phyloP scores from a whole-genome alignment of 2,888 invertebrate species.

The Silvanus unidentatus region DNA sequence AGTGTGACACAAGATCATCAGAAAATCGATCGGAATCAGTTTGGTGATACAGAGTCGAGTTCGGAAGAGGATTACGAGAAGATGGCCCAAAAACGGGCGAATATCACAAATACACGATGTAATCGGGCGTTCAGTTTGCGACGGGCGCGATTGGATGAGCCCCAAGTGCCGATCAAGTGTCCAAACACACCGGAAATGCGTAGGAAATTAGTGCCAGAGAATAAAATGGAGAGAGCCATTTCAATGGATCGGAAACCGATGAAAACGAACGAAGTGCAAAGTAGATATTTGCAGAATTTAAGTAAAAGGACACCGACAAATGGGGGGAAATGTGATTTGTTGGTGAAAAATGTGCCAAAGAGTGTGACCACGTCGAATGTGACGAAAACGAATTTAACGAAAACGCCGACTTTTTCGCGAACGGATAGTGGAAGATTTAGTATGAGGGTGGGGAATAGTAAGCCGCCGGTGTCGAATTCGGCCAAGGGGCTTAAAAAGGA shows the following conservation, averaged over 20 bases:
- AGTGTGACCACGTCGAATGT: slow-evolving; percentile 41
- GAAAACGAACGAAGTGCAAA: slow-evolving; percentile 41
- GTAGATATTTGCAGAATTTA: slow-evolving; percentile 41
- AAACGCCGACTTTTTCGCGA: slow-evolving; percentile 49
- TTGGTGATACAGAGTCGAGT: slow-evolving; percentile 47
- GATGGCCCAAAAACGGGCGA: slow-evolving; percentile 38
- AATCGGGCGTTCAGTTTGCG: slow-evolving; percentile 71
- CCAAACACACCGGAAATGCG: slow-evolving; percentile 60
- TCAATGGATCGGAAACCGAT: slow-evolving; percentile 43
- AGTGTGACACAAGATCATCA: slow-evolving; percentile 34
- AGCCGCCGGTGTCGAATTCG: slow-evolving; percentile 40
- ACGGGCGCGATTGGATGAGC: slow-evolving; percentile 55
- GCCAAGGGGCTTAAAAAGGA: slow-evolving; percentile 35
- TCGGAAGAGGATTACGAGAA: slow-evolving; percentile 49
- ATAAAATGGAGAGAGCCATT: slow-evolving; percentile 36
- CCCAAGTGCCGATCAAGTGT: slow-evolving; percentile 47
- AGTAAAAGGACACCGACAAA: slow-evolving; percentile 29
- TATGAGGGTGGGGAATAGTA: slow-evolving; percentile 48
- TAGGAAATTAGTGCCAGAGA: slow-evolving; percentile 44
- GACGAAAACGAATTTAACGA: slow-evolving; percentile 35
- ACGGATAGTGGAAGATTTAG: slow-evolving; percentile 61
- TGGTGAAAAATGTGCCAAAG: slow-evolving; percentile 41
- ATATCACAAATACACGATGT: slow-evolving; percentile 54
- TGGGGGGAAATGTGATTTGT: slow-evolving; percentile 9
- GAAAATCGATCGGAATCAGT: slow-evolving; percentile 41